Evolutionary conservation across 2,888 invertebrate genomes (phyloP).

Genomic region (Sepiola atlantica): DNA sequence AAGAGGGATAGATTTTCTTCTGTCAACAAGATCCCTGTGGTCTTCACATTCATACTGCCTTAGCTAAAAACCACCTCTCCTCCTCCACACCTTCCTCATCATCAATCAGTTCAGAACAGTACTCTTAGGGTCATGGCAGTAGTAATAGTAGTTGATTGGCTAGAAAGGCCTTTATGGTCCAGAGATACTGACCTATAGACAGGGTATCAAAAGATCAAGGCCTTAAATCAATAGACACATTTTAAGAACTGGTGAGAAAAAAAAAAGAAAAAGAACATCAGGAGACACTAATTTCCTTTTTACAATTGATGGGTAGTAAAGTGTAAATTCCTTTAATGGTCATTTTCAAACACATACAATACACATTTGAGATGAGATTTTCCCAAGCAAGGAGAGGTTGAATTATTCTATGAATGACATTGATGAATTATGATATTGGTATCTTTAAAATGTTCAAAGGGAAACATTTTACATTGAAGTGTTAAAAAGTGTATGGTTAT

Average conservation of each 20-base stretch:
- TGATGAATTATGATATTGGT: neutral
- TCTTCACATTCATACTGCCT: neutral
- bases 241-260: neutral
- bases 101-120: neutral
- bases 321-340: slow-evolving; percentile 32
- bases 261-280: neutral
- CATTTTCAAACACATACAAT: neutral
- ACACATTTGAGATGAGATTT: neutral
- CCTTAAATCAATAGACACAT: neutral
- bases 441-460: neutral
- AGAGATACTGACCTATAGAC: slow-evolving; percentile 6
- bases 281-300: slow-evolving; percentile 32
- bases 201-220: neutral
- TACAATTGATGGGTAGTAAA: neutral
- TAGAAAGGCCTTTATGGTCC: neutral
- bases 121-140: neutral
- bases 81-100: neutral
- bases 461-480: neutral
- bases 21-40: neutral
- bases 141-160: neutral
- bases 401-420: neutral
- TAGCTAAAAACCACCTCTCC: neutral
- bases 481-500: neutral
- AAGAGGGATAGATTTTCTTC: slow-evolving; percentile 2
- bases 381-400: neutral